Percentiles rank a stretch among this genome's conserved stretches.
These are phyloP conservation scores for Choristoneura fumiferana DNA, from an alignment of 1,140 invertebrate genomes.

Conservation along the genomic window DNA sequence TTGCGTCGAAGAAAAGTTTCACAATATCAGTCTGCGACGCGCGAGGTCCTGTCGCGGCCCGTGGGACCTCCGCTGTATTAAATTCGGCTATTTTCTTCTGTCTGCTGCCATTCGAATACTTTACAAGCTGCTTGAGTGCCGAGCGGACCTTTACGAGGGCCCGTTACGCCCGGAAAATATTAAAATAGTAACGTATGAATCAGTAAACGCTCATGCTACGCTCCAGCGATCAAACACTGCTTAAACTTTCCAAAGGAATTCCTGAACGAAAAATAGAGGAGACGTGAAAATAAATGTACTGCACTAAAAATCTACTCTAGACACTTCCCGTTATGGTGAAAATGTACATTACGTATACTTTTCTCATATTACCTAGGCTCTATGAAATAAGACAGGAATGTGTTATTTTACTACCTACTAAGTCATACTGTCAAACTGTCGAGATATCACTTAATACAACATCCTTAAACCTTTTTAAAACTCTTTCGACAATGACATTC, in stretches of 20 bases:
- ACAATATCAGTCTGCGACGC: constrained; percentile 67
- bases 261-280: neutral
- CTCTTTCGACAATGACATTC: no score
- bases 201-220: neutral
- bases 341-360: no score
- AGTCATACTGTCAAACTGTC: no score
- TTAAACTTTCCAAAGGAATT: neutral
- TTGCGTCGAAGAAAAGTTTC: constrained; percentile 69
- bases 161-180: constrained; percentile 4
- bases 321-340: no score
- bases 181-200: constrained; percentile 10
- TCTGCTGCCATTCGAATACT: constrained; percentile 39
- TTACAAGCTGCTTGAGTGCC: constrained; percentile 31
- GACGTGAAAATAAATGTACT: neutral
- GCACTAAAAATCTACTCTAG: no score
- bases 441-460: no score
- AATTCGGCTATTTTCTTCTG: constrained; percentile 48
- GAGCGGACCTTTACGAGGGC: constrained; percentile 6
- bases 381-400: no score
- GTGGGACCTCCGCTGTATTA: constrained; percentile 46
- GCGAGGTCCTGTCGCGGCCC: constrained; percentile 39
- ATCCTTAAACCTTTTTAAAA: no score
- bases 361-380: no score
- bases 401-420: no score
- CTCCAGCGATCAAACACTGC: neutral